These are phyloP conservation scores for Hartigia nigra DNA, from an alignment of 2,888 invertebrate species.

Conservation along the genomic window DNA sequence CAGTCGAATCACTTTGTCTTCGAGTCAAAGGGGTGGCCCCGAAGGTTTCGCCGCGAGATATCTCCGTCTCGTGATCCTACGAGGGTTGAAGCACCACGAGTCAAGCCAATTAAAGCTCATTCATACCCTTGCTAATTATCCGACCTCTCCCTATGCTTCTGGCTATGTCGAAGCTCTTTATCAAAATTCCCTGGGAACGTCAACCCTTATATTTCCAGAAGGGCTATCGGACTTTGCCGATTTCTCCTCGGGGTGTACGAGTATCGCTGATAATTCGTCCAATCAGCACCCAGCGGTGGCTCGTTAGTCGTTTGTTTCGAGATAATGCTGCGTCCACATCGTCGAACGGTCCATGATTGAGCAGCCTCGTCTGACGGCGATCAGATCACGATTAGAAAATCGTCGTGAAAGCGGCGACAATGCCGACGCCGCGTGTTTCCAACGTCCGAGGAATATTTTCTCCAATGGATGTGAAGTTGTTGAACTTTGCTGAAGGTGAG, in stretches of 20 bases:
- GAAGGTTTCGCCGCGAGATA: conserved; percentile 43
- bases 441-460: not conserved
- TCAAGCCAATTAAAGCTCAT: conserved; percentile 59
- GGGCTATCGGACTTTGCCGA: not conserved
- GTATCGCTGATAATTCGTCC: conserved; percentile 53
- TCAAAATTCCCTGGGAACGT: not conserved
- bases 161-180: not conserved
- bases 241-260: conserved; percentile 28
- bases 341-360: conserved; percentile 25
- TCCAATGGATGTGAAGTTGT: not conserved
- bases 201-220: not conserved
- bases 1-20: conserved; percentile 46
- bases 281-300: conserved; percentile 52
- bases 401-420: not conserved
- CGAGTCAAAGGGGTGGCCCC: conserved; percentile 52
- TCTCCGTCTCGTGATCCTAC: conserved; percentile 2
- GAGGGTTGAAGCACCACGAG: conserved; percentile 14
- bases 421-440: not conserved
- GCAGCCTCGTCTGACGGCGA: not conserved
- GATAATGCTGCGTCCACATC: conserved; percentile 48
- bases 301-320: conserved; percentile 61
- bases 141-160: not conserved
- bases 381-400: not conserved
- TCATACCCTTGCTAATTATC: conserved; percentile 56
- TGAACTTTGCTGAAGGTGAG: not conserved